Base-by-base conservation (phyloP, 2,797 vertebrate species). In the Anomalospiza imberbis region DNA sequence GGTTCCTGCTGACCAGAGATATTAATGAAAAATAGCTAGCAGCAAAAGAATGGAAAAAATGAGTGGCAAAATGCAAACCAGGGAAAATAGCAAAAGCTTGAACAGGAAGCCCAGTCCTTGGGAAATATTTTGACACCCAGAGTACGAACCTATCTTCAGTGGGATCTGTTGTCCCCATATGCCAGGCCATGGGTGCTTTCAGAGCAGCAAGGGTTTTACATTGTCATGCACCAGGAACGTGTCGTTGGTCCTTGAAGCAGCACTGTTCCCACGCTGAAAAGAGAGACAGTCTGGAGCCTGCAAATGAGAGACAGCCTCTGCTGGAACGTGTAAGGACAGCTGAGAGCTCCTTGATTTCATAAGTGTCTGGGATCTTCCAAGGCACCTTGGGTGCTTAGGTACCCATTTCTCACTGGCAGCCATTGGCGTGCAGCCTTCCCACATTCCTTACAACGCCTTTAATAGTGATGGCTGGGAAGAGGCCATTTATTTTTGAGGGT, bases 201-300 rank as follows among this genome's bases (percentile, higher is more conserved):
- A 62, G 51, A 91, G 51, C 74, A 88, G 53, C 83, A 63, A 95
- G 67, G 19, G 24, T 31, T 85, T 88, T 55, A 28, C 79, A 88
- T 55, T 86, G 83, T n/a, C 40, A 70, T 18, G 62, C 60, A 66
- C 10, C 73, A 79, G 88, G 80, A 90, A 45, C 1, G 7, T 5
- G 6, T 6, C 0, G 0, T 29, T 1, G 1, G 63, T 78, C 85
- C 90, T 70, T 53, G 76, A 60, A 77, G 83, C 66, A 76, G 76
- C 17, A 3, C 66, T 48, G 85, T 63, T 93, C 85, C 73, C 60
- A 22, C 73, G 67, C 58, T 47, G 25, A 40, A 92, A 74, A 55
- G 79, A 50, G 85, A 93, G 80, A 91, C 93, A 79, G 73, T 67
- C 85, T 93, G 94, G 88, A 95, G 94, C 85, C 93, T 93, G 61